phyloP scores from a whole-genome alignment of 2,113 vertebrate species.

The Chiloscyllium plagiosum region DNA sequence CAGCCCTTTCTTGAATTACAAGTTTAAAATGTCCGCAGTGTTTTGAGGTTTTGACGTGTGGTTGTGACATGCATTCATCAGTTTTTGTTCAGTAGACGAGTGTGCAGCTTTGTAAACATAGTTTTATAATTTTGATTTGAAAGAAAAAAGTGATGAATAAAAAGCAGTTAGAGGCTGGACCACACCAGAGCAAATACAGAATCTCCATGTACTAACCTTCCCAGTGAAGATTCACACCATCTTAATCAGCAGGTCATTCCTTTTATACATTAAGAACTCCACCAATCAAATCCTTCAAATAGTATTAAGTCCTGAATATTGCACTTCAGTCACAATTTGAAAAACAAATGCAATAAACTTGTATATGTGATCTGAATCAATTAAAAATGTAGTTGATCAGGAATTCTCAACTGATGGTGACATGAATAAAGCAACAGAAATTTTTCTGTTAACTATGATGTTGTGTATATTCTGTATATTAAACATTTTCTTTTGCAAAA shows the following conservation, averaged over 20 bases:
- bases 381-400: neutral
- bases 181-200: neutral
- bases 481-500: neutral
- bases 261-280: neutral
- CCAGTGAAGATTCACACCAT: neutral
- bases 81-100: neutral
- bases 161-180: neutral
- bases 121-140: neutral
- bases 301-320: neutral
- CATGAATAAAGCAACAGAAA: neutral
- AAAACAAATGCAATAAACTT: neutral
- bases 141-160: neutral
- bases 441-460: neutral
- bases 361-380: neutral
- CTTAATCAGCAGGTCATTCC: neutral
- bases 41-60: too few relatives aligned
- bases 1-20: too few relatives aligned
- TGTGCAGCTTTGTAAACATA: neutral
- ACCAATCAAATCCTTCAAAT: neutral
- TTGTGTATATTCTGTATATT: neutral
- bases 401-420: neutral
- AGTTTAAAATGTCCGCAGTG: too few relatives aligned
- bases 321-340: neutral
- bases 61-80: too few relatives aligned
- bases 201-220: neutral